Evolutionary conservation across 2,888 invertebrate genomes (phyloP), one percentile per base, ranked within the genome.

Genomic region (Lasius platythorax): DNA sequence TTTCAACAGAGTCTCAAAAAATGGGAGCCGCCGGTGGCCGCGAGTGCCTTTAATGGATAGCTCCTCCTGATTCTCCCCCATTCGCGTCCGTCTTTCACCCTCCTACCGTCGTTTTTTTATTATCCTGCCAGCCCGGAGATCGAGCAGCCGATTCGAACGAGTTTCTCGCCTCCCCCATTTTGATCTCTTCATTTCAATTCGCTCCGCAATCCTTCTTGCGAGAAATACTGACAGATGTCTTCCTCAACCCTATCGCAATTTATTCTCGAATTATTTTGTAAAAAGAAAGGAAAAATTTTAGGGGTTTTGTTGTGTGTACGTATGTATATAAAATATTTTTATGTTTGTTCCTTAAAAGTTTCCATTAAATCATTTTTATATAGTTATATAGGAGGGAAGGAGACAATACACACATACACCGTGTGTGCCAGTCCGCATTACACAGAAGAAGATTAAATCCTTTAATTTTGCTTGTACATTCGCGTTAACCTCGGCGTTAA

Each of bases 171-270:
- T 33, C n/a, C 43, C 43, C 58, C 46, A 30, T 79, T 79, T 33
- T 72, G 73, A 79, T 79, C 79, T 58, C 79, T 79, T 58, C 79
- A 79, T 79, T 79, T 73, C 79, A 79, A 79, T 79, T 79, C 53
- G 43, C 73, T 58, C 58, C 43, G 70, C 70, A 76, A 76, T 68
- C 58, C 74, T 23, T 78, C n/a, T 28, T n/a, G 28, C 12, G 72
- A 70, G 72, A 70, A 70, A 78, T 56, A 75, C 43, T 18, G 73
- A 72, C 78, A 81, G 78, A 76, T 81, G 43, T 61, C 81, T 63
- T 74, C 76, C 30, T 78, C 81, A 63, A 81, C 78, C 40, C 79
- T 58, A 58, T 11, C 33, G 2, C 12, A 46, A 40, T 63, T 79
- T 30, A 9, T 37, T 43, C 28, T 18, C 9, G 2, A 50, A 0